These are phyloP conservation scores for Anguilla japonica DNA, from an alignment of 2,113 vertebrate species.

Conservation along the genomic window DNA sequence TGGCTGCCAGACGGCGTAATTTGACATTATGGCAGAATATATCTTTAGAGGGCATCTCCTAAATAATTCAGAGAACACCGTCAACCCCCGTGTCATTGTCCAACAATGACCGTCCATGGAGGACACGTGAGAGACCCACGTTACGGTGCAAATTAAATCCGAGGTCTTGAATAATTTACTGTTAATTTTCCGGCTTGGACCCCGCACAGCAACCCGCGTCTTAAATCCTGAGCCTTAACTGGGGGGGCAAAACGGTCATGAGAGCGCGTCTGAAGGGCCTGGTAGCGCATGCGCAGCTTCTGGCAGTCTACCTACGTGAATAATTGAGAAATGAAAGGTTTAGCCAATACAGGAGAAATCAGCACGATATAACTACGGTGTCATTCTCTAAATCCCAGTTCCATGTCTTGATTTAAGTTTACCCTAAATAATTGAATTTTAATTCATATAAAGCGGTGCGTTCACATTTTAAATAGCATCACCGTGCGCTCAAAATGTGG, in stretches of 20 bases:
- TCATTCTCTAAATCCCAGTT: background rate
- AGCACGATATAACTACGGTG: background rate
- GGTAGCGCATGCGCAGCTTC: background rate
- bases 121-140: background rate
- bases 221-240: background rate
- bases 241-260: background rate
- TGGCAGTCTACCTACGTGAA: background rate
- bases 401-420: background rate
- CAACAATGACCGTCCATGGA: background rate
- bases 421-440: background rate
- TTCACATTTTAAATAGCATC: background rate
- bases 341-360: background rate
- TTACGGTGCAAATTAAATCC: background rate
- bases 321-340: constrained; percentile 13
- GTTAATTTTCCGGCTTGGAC: background rate
- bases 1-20: background rate
- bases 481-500: background rate
- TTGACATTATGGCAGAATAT: background rate
- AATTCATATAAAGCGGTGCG: background rate
- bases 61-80: background rate
- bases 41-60: background rate
- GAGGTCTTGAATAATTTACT: constrained; percentile 9
- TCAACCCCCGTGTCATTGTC: background rate
- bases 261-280: background rate
- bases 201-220: background rate